These are phyloP conservation scores for Poecile montanus DNA, from an alignment of 2,797 vertebrate species.

Conservation along the genomic window DNA sequence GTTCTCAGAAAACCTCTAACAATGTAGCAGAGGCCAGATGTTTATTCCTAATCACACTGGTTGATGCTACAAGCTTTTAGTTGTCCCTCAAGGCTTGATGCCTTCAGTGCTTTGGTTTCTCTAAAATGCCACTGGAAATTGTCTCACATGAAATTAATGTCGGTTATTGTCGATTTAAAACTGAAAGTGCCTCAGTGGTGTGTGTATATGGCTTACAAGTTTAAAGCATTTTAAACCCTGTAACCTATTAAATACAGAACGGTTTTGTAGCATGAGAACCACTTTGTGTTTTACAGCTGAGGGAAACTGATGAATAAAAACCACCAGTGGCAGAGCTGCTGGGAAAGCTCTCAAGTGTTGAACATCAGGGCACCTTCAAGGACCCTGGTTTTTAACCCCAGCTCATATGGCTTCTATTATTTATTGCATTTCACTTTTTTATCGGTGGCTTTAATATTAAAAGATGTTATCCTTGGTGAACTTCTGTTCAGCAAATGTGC, in stretches of 20 bases:
- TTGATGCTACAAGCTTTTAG: background rate
- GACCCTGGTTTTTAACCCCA: background rate
- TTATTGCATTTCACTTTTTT: conserved; percentile 20
- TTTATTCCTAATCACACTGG: background rate
- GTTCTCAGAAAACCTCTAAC: background rate
- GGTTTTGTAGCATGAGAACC: background rate
- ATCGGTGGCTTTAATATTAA: conserved; percentile 24
- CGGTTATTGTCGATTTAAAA: background rate
- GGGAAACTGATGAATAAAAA: background rate
- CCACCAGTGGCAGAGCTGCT: background rate
- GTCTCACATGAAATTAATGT: background rate
- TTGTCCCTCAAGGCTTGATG: background rate
- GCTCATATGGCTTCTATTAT: conserved; percentile 1
- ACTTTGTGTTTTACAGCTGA: background rate
- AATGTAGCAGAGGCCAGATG: background rate
- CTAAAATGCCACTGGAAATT: background rate
- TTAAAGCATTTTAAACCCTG: background rate
- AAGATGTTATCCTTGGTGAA: background rate
- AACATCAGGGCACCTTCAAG: background rate
- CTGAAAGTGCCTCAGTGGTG: background rate
- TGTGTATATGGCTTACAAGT: background rate
- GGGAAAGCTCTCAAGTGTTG: background rate
- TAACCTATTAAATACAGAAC: background rate
- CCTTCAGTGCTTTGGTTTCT: background rate
- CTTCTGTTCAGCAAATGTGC: conserved; percentile 36